phyloP scores from a whole-genome alignment of 2,113 vertebrate genomes.

The Chascanopsetta lugubris region DNA sequence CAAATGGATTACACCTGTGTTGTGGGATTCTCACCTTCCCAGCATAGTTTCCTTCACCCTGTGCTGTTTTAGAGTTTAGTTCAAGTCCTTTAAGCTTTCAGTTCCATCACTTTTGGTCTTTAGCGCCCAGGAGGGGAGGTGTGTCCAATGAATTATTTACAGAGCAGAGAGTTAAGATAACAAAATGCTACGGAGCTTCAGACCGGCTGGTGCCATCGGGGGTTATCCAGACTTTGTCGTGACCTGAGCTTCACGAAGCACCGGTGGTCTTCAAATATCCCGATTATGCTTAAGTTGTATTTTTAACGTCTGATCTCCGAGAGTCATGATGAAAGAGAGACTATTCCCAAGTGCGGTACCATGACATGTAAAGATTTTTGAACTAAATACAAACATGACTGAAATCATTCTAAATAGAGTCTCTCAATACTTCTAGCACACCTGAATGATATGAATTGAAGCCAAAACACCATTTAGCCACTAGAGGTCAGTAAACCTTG shows the following conservation, averaged over 20 bases:
- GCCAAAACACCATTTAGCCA: too few relatives aligned
- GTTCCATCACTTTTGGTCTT: slow-evolving; percentile 55
- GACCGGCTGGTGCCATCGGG: slow-evolving; percentile 45
- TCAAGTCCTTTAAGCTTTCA: slow-evolving; percentile 58
- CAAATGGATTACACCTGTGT: slow-evolving; percentile 4
- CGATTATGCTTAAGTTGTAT: too few relatives aligned
- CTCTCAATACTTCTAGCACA: too few relatives aligned
- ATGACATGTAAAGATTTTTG: too few relatives aligned
- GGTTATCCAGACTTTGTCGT: slow-evolving; percentile 22
- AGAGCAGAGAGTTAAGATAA: slow-evolving; percentile 57
- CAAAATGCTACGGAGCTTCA: slow-evolving; percentile 60
- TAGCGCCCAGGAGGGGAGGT: slow-evolving; percentile 16
- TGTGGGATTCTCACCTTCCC: slow-evolving; percentile 22
- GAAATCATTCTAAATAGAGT: too few relatives aligned
- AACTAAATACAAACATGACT: too few relatives aligned
- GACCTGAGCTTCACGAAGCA: slow-evolving; percentile 10
- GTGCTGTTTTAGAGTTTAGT: slow-evolving; percentile 28
- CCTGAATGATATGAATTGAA: too few relatives aligned
- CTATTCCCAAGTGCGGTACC: neutral
- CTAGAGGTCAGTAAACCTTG: too few relatives aligned
- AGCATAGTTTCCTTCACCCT: slow-evolving; percentile 30
- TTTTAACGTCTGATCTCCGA: neutral
- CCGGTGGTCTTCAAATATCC: neutral
- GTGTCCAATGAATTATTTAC: slow-evolving; percentile 69
- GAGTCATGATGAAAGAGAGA: neutral